These are phyloP conservation scores for Himalopsyche tibetana DNA, from an alignment of 2,888 invertebrate species.

Conservation along the genomic window DNA sequence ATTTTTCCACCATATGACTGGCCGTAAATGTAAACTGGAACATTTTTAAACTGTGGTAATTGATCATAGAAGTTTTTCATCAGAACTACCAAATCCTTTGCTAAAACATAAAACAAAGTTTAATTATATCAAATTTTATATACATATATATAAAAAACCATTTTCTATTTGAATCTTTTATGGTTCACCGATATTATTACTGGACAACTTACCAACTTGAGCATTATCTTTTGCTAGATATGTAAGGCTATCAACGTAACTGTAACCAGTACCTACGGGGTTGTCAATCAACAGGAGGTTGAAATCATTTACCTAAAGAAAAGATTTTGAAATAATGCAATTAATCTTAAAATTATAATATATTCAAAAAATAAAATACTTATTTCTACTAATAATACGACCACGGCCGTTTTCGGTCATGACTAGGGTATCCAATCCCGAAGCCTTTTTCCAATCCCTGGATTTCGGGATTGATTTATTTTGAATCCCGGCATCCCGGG, in stretches of 20 bases:
- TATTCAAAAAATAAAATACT: too few relatives aligned
- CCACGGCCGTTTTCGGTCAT: too few relatives aligned
- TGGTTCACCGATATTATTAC: too few relatives aligned
- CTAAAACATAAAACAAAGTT: conserved; percentile 71
- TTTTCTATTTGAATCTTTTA: too few relatives aligned
- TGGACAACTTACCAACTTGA: conserved; percentile 71
- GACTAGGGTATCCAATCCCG: too few relatives aligned
- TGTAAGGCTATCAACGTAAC: conserved; percentile 81
- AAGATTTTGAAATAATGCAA: background rate
- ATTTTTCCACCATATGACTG: conserved; percentile 97
- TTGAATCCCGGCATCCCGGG: too few relatives aligned
- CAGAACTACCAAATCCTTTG: conserved; percentile 85
- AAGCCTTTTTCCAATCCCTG: too few relatives aligned
- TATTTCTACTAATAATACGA: too few relatives aligned
- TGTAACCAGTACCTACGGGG: conserved; percentile 92
- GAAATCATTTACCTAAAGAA: conserved; percentile 81
- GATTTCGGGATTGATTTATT: too few relatives aligned
- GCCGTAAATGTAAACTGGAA: conserved; percentile 89
- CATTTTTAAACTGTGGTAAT: conserved; percentile 82
- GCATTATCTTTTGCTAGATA: conserved; percentile 72
- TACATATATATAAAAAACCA: too few relatives aligned
- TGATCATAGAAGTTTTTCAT: conserved; percentile 82
- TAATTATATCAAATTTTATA: too few relatives aligned
- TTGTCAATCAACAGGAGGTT: conserved; percentile 93
- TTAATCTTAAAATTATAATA: too few relatives aligned